These are phyloP conservation scores for Sympetrum striolatum DNA, from an alignment of 2,888 invertebrate genomes.

Conservation along the genomic window DNA sequence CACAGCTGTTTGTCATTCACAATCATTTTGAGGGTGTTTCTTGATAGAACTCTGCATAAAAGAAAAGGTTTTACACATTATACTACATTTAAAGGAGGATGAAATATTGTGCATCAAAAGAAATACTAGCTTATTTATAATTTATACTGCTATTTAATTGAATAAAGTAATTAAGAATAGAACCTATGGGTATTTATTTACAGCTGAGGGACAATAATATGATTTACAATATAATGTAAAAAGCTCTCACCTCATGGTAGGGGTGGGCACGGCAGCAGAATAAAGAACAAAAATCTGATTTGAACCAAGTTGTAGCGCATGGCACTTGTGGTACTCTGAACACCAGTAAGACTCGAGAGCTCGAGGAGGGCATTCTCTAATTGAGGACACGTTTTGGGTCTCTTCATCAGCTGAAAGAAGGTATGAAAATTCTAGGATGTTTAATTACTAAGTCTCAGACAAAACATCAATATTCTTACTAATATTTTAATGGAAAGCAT, in stretches of 20 bases:
- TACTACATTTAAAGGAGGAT: too few species aligned
- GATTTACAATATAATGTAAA: neutral
- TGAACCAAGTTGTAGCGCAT: slow-evolving; percentile 71
- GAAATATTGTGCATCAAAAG: neutral
- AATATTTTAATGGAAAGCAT: neutral
- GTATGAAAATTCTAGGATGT: neutral
- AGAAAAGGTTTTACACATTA: too few species aligned
- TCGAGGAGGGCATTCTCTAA: neutral
- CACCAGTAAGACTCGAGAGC: slow-evolving; percentile 79
- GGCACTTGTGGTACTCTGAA: slow-evolving; percentile 87
- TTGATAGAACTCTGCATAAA: slow-evolving; percentile 65
- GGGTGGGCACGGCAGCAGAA: slow-evolving; percentile 74
- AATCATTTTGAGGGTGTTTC: slow-evolving; percentile 69
- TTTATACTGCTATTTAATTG: neutral
- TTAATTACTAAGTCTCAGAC: neutral
- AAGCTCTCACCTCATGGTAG: slow-evolving; percentile 71
- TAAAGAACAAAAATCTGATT: slow-evolving; percentile 78
- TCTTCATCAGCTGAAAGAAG: neutral
- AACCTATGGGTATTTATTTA: too few species aligned
- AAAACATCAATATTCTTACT: neutral
- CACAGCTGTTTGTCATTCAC: slow-evolving; percentile 71
- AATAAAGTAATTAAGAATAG: too few species aligned
- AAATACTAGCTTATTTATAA: neutral
- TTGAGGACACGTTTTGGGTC: neutral
- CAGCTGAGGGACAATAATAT: slow-evolving; percentile 46